Evolutionary conservation across 2,797 vertebrate species (phyloP), one percentile per base, ranked within the genome.

Genomic region (Coilia nasus): DNA sequence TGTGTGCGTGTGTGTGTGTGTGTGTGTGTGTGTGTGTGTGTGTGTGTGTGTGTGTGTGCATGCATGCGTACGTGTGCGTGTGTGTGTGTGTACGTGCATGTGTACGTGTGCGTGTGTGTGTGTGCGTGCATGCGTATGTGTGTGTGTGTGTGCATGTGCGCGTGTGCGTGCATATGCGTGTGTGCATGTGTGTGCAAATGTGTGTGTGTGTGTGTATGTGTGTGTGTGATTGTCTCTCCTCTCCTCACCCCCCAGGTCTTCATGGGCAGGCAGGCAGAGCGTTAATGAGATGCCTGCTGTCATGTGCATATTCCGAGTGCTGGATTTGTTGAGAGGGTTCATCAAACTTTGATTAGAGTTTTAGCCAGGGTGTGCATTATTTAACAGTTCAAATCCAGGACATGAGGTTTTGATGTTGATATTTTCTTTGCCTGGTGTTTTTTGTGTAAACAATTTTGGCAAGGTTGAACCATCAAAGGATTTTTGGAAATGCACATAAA

Each of bases 81-180:
- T 19, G 82, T 83, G 85, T 90, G 81, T 84, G 85, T 78, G 60
- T 87, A 87, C 54, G 25, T 86, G 78, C 90, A 90, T 91, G 89
- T 86, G 67, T 54, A 7, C 14, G 50, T 54, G 50, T 54, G 50
- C 9, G 56, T 81, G n/a, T 44, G 54, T 7, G 56, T 84, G 80
- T 23, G 44, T 81, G 81, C 85, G 1, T 19, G 1, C 31, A 23
- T 31, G 81, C 31, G 23, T 19, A 50, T 82, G 81, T 31, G 50
- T 56, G 81, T 31, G 81, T 82, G 81, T 31, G 47, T 59, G 81
- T 17, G 54, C 12, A 10, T 15, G 28, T 80, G 60, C 23, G 60
- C 23, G n/a, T 71, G 67, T 64, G 31, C 41, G 6, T 57, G 7
- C 35, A 31, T 81, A 12, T 41, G 50, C 5, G 62, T 84, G 80